Evolutionary conservation across 1,140 invertebrate genomes (phyloP).

Genomic region (Drosophila sturtevanti): DNA sequence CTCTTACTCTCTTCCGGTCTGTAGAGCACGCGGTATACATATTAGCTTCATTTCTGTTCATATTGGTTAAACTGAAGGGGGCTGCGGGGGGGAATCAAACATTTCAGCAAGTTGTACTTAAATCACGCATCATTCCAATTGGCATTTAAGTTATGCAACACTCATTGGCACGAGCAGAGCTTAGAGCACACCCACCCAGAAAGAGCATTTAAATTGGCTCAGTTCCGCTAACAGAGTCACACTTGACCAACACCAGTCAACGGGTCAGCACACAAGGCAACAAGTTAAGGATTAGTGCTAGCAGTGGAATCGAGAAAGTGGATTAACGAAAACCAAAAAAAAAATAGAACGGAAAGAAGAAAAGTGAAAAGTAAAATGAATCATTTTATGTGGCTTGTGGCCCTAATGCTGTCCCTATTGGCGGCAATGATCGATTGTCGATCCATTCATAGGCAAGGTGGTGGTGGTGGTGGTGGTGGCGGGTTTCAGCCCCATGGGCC

Average conservation of each 20-base stretch:
- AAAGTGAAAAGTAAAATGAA: constrained; percentile 1
- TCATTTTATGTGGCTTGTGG: constrained; percentile 20
- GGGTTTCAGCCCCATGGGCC: constrained; percentile 10
- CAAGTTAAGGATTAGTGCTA: background rate
- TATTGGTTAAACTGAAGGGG: background rate
- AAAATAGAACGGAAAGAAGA: background rate
- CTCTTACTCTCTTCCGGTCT: constrained; percentile 56
- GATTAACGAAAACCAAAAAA: background rate
- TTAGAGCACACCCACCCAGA: constrained; percentile 19
- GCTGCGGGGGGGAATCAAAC: background rate
- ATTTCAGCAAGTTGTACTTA: constrained; percentile 37
- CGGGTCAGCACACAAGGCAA: constrained; percentile 29
- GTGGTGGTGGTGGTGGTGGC: background rate
- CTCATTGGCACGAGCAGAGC: constrained; percentile 40
- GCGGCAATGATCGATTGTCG: constrained; percentile 25
- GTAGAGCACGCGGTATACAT: constrained; percentile 38
- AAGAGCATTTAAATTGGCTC: constrained; percentile 59
- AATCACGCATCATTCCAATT: constrained; percentile 47
- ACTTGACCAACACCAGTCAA: constrained; percentile 25
- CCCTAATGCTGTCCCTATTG: constrained; percentile 14
- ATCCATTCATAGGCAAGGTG: constrained; percentile 40
- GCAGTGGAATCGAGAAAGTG: background rate
- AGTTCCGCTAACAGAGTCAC: constrained; percentile 39
- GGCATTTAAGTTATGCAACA: constrained; percentile 67
- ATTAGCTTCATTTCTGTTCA: constrained; percentile 12